A percentile compares a stretch with the other conserved stretches of the same genome.
These are phyloP conservation scores for Lagopus leucura DNA, from an alignment of 2,113 vertebrate species.

Conservation along the genomic window DNA sequence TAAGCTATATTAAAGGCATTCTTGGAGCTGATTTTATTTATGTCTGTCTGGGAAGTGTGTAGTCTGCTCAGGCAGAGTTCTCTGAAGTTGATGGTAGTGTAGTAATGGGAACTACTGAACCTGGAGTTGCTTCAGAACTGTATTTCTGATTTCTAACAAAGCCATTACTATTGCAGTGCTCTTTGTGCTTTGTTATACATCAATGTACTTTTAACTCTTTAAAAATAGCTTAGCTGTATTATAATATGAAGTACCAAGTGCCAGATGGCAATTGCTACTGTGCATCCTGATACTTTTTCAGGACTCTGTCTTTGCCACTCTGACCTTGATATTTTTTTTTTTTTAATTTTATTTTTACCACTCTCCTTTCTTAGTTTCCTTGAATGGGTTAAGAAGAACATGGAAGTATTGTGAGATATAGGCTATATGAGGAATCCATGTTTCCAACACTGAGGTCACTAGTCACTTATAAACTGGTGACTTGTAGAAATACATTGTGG, in stretches of 20 bases:
- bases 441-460: background rate
- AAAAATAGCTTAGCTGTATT: background rate
- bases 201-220: rapidly evolving
- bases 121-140: background rate
- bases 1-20: background rate
- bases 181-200: background rate
- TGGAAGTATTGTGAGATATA: background rate
- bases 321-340: background rate
- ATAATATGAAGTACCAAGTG: background rate
- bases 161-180: background rate
- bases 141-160: background rate
- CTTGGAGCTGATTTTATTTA: background rate
- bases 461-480: too few species aligned
- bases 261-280: background rate
- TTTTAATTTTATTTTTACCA: too few species aligned
- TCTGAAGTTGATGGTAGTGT: background rate
- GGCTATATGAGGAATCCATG: background rate
- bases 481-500: background rate
- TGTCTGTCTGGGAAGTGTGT: background rate
- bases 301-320: background rate
- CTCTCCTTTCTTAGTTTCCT: background rate
- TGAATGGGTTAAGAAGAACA: background rate
- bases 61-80: background rate
- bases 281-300: background rate
- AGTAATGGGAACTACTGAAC: background rate